Evolutionary conservation across 2,888 invertebrate genomes (phyloP).

Genomic region (Therioaphis trifolii): DNA sequence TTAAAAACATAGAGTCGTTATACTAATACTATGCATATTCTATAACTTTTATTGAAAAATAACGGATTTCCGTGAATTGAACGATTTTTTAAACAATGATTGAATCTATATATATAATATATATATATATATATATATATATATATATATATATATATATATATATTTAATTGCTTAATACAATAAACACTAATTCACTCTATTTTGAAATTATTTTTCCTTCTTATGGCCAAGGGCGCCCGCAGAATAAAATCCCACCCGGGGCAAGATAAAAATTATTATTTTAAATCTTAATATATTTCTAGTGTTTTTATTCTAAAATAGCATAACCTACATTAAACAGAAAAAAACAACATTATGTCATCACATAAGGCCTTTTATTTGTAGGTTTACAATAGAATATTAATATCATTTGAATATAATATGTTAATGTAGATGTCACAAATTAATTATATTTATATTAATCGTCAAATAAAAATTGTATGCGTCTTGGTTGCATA

Average conservation of each 20-base stretch:
- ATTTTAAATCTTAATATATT: conserved; percentile 17
- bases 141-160: too few relatives aligned
- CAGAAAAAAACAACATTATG: conserved; percentile 19
- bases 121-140: too few relatives aligned
- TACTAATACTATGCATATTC: too few relatives aligned
- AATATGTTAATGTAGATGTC: conserved; percentile 16
- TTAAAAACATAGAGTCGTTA: too few relatives aligned
- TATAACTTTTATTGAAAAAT: too few relatives aligned
- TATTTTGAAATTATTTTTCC: too few relatives aligned
- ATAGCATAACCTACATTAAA: conserved; percentile 15
- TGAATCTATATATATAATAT: too few relatives aligned
- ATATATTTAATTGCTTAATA: too few relatives aligned
- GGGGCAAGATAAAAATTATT: conserved; percentile 8
- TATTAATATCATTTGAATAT: conserved; percentile 16
- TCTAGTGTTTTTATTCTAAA: conserved; percentile 13
- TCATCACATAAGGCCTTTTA: conserved; percentile 19
- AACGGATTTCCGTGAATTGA: too few relatives aligned
- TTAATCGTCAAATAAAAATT: conserved; percentile 4
- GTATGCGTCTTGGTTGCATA: background rate
- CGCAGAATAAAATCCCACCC: conserved; percentile 12
- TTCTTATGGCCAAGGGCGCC: conserved; percentile 23
- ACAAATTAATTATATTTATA: conserved; percentile 23
- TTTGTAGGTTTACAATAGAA: conserved; percentile 19
- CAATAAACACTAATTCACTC: too few relatives aligned
- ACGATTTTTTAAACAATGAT: too few relatives aligned